These are phyloP conservation scores for Pachyrhynchus sulphureomaculatus DNA, from an alignment of 1,140 invertebrate species.

Conservation along the genomic window DNA sequence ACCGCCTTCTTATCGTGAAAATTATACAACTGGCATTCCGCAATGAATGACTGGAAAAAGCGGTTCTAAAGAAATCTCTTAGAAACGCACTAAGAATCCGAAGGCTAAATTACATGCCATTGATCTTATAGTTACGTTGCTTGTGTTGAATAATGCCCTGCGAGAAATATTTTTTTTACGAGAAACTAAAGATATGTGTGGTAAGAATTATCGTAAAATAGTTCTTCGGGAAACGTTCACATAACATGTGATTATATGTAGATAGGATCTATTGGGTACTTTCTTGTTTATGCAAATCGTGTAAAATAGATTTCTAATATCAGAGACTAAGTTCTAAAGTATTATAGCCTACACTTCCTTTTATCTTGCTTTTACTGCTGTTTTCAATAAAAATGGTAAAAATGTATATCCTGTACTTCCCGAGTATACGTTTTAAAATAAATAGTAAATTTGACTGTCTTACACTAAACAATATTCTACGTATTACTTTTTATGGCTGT, in stretches of 20 bases:
- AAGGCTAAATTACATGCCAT: slow-evolving; percentile 29
- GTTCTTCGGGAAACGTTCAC: not conserved
- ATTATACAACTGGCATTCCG: not conserved
- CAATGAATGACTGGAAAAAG: not conserved
- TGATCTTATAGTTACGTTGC: not conserved
- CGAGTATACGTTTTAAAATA: no score
- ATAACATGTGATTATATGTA: not conserved
- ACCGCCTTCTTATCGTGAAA: not conserved
- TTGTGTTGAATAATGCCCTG: not conserved
- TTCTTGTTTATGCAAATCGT: no score
- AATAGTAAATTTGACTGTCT: no score
- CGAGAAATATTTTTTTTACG: not conserved
- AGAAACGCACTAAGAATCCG: slow-evolving; percentile 33
- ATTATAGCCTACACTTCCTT: no score
- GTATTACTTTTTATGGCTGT: no score
- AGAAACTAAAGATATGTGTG: not conserved
- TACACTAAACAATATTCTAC: no score
- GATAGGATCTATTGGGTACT: not conserved
- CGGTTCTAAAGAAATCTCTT: slow-evolving; percentile 5
- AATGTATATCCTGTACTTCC: no score
- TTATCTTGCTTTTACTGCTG: no score
- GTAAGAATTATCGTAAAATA: not conserved
- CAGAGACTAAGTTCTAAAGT: no score
- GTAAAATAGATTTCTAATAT: no score
- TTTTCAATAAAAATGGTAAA: no score